Conservation (phyloP, 1,140 invertebrate genomes). For the Anastatus disparis region DNA sequence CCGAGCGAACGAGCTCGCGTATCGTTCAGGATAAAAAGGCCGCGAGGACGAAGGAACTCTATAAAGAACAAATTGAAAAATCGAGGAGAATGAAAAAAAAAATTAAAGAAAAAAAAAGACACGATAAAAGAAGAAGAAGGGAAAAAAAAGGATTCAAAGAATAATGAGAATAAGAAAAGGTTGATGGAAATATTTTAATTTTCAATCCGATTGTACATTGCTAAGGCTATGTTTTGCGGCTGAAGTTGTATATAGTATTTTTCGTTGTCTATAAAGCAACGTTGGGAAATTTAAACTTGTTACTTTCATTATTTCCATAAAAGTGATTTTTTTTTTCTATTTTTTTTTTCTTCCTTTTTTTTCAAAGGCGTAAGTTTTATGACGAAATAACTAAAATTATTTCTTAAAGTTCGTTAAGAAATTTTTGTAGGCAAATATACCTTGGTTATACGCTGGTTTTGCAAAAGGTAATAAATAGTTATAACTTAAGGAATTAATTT, state of each 20-base stretch:
- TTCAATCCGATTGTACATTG: constrained; percentile 12
- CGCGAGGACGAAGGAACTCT: constrained; percentile 38
- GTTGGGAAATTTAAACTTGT: background rate
- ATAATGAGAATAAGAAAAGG: constrained; percentile 14
- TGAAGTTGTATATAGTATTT: too few species aligned
- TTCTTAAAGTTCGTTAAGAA: too few species aligned
- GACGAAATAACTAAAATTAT: background rate
- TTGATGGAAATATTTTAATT: constrained; percentile 31
- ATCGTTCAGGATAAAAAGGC: constrained; percentile 32
- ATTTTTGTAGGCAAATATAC: too few species aligned
- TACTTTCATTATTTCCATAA: background rate
- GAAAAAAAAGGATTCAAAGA: constrained; percentile 11
- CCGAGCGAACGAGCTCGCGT: too few species aligned
- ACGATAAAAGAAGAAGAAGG: constrained; percentile 23
- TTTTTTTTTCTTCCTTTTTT: too few species aligned
- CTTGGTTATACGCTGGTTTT: too few species aligned
- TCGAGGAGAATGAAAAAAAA: constrained; percentile 23
- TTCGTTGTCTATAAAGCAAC: background rate
- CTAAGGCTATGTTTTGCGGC: too few species aligned
- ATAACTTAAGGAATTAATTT: too few species aligned
- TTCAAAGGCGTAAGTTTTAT: background rate
- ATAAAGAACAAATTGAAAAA: constrained; percentile 33
- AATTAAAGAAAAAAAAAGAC: constrained; percentile 8
- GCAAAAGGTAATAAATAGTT: too few species aligned
- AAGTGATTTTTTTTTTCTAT: background rate